These are phyloP conservation scores for Epirrhoe tristata DNA, from an alignment of 2,888 invertebrate species.

Conservation along the genomic window DNA sequence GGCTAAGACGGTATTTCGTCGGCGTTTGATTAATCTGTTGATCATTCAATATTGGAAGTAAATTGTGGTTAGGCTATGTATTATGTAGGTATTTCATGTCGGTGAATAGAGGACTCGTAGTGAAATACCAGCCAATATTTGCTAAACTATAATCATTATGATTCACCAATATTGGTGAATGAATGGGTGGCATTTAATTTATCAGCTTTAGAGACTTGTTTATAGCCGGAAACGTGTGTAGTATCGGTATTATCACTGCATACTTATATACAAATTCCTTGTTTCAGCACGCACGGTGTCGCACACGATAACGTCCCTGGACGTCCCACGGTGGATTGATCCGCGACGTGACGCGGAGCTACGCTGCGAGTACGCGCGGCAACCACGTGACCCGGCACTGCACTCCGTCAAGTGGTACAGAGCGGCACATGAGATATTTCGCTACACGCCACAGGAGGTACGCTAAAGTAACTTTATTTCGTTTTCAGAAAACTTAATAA, in stretches of 20 bases:
- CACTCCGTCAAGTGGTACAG: conserved; percentile 93
- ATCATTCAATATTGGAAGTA: conserved; percentile 18
- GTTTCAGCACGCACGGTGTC: conserved; percentile 71
- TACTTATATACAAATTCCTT: conserved; percentile 25
- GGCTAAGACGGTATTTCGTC: not conserved
- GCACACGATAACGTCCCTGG: conserved; percentile 73
- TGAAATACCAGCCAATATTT: not conserved
- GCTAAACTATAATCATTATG: not conserved
- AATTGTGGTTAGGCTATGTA: conserved; percentile 3
- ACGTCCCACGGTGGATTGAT: conserved; percentile 76
- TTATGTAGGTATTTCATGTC: not conserved
- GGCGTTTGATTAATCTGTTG: conserved; percentile 20
- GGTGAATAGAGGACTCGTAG: not conserved
- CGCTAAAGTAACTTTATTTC: conserved; percentile 22
- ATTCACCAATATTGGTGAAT: not conserved
- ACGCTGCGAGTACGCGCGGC: conserved; percentile 67
- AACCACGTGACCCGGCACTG: conserved; percentile 82
- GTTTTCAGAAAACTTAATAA: too few species aligned
- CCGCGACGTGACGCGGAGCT: conserved; percentile 71
- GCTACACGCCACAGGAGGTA: conserved; percentile 78
- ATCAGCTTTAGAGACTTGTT: not conserved
- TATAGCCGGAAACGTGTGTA: too few species aligned
- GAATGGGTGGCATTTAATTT: not conserved
- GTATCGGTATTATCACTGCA: too few species aligned
- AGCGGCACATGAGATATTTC: conserved; percentile 81